Conservation (phyloP, 2,888 invertebrate species). For the Drosophila rellima region DNA sequence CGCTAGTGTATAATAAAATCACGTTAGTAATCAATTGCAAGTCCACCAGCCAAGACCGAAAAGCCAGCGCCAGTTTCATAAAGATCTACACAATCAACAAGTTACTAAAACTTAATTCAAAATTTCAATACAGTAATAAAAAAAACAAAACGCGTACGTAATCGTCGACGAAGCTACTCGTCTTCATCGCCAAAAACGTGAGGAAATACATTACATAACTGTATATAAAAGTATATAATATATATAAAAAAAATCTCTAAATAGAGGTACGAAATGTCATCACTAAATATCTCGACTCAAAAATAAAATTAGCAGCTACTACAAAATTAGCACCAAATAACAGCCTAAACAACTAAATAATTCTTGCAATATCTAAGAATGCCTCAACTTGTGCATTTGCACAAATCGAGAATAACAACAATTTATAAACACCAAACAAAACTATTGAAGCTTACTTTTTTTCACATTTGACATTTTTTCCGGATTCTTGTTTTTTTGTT, state of each 20-base stretch:
- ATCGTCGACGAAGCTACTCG: constrained; percentile 42
- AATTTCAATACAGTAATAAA: constrained; percentile 4
- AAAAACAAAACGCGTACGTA: constrained; percentile 46
- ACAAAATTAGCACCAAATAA: background rate
- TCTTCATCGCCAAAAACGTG: constrained; percentile 52
- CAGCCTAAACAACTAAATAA: background rate
- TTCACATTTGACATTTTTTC: background rate
- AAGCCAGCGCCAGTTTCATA: constrained; percentile 68
- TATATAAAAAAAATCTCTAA: background rate
- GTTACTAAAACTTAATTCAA: constrained; percentile 21
- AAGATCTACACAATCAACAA: constrained; percentile 43
- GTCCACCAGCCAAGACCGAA: constrained; percentile 84
- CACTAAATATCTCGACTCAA: background rate
- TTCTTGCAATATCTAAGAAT: background rate
- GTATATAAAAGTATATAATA: constrained; percentile 5
- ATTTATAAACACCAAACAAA: background rate
- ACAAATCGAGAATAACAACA: background rate
- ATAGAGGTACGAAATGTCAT: constrained; percentile 3
- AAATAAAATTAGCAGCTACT: background rate
- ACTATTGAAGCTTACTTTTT: background rate
- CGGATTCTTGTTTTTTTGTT: background rate
- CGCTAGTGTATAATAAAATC: constrained; percentile 85
- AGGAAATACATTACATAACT: constrained; percentile 37
- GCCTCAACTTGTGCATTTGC: background rate
- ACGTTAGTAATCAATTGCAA: constrained; percentile 86